Evolutionary conservation across 1,140 invertebrate genomes (phyloP), one percentile per base, ranked within the genome.

Genomic region (Chironomus striatipennis): DNA sequence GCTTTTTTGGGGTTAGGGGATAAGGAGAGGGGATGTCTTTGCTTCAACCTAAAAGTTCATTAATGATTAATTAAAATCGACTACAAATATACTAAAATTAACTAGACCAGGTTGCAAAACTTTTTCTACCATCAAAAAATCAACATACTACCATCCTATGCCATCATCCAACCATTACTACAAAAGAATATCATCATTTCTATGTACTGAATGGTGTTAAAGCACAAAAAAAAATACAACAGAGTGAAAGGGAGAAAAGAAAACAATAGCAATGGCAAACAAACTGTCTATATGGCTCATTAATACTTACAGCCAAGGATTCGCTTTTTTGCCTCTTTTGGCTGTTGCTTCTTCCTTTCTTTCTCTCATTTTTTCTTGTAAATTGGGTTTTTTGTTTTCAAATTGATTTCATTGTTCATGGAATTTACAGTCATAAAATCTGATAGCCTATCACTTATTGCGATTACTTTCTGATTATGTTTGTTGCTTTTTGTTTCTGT

Each of bases 241-340:
- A 57, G 7, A 57, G 7, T 6, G 17, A 20, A 70, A 57, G n/a
- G 20, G 17, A 10, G 17, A 7, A 21, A 70, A 70, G 2, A 67
- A 70, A 21, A 18, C 65, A 70, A 70, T 10, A 18, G 20, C 65
- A 70, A 70, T 57, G 47, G 47, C 65, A 70, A 70, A 20, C 65
- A 21, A 18, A 70, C 17, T 21, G 17, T 20, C 9, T 20, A 17
- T 70, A 70, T 70, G 65, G 65, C 65, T 70, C 65, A 70, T 70
- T 70, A 70, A 70, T 70, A 18, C 65, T 70, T 70, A 18, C 18
- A 18, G 20, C 18, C 17, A 18, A 70, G 17, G 10, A 34, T 34
- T 18, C 65, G 20, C 8, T 18, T 70, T 70, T 67, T 70, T 70
- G 9, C 18, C 17, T 57, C 9, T n/a, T 12, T 7, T 12, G 9